A percentile compares a stretch with the other conserved stretches of the same genome.
Conservation (phyloP, 2,797 vertebrate genomes). For the Pristis pectinata region DNA sequence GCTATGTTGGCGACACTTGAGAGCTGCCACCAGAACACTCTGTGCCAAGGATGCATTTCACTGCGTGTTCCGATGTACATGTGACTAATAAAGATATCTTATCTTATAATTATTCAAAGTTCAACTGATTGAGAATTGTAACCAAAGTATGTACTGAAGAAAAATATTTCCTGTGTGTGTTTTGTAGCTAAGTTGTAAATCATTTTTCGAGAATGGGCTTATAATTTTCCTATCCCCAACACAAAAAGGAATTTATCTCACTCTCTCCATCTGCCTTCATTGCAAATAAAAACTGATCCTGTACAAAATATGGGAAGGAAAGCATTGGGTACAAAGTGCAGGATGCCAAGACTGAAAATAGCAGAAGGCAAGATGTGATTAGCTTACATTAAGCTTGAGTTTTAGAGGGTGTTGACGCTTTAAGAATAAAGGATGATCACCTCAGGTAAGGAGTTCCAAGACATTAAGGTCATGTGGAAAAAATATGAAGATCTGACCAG, state of each 20-base stretch:
- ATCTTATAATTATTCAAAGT: constrained; percentile 5
- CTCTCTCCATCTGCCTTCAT: background rate
- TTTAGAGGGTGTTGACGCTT: background rate
- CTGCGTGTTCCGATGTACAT: too few species aligned
- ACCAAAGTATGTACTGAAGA: background rate
- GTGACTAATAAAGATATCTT: too few species aligned
- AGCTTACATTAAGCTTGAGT: background rate
- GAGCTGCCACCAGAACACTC: too few species aligned
- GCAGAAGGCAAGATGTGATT: background rate
- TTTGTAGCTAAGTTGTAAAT: background rate
- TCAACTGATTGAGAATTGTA: constrained; percentile 16
- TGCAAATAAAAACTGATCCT: background rate
- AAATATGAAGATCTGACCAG: background rate
- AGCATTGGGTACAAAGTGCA: background rate
- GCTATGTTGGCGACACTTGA: too few species aligned
- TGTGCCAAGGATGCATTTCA: too few species aligned
- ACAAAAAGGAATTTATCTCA: background rate
- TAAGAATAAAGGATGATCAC: background rate
- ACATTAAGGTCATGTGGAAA: background rate
- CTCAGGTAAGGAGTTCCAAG: background rate
- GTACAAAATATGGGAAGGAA: background rate
- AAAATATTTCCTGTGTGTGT: background rate
- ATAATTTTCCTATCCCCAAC: background rate
- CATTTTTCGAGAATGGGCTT: background rate
- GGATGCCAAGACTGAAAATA: background rate